phyloP scores from a whole-genome alignment of 2,797 vertebrate species.

The Psittacula derbiana region DNA sequence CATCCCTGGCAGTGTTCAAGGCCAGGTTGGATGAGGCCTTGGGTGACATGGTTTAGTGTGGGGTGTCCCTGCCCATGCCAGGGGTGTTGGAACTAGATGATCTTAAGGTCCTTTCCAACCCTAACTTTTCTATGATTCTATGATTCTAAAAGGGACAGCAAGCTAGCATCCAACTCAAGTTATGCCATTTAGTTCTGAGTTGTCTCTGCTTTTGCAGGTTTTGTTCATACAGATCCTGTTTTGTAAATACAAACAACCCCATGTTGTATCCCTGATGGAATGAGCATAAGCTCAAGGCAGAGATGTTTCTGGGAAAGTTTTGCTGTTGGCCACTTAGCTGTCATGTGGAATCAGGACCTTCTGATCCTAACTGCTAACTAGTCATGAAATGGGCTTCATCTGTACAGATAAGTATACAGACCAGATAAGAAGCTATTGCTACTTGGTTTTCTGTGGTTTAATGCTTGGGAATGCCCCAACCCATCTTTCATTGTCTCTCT shows the following conservation, averaged over 20 bases:
- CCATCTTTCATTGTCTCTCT: not conserved
- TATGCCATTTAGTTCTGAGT: not conserved
- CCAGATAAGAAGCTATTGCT: not conserved
- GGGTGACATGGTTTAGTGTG: too few relatives aligned
- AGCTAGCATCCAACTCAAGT: not conserved
- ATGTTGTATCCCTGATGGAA: too few relatives aligned
- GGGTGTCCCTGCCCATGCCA: too few relatives aligned
- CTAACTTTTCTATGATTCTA: not conserved
- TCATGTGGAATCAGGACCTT: not conserved
- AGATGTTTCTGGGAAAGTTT: not conserved
- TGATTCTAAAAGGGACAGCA: not conserved
- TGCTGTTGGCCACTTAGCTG: not conserved
- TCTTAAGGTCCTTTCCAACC: too few relatives aligned
- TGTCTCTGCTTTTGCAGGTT: not conserved
- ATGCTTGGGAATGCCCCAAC: not conserved
- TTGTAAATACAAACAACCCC: not conserved
- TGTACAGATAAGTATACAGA: not conserved
- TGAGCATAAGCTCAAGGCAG: not conserved
- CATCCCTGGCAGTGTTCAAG: too few relatives aligned
- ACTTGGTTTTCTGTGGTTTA: not conserved
- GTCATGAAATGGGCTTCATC: not conserved
- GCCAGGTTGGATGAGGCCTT: too few relatives aligned
- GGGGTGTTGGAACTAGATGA: too few relatives aligned
- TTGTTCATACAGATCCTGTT: not conserved
- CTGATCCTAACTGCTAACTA: not conserved